Conservation (phyloP, 2,113 vertebrate genomes). For the Psophia crepitans region DNA sequence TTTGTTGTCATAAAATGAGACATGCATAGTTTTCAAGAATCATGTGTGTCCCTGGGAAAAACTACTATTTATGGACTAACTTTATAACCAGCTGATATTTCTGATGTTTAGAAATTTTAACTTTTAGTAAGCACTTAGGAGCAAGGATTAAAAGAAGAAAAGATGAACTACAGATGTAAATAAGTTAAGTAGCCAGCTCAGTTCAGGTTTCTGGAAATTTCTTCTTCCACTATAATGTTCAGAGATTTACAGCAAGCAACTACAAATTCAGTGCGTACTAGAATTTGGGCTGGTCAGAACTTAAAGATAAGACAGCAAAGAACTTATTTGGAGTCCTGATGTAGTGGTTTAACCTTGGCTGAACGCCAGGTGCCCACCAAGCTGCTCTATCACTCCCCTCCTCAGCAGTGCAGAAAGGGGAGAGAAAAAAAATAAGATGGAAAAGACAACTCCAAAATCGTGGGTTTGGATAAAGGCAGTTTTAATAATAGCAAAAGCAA, state of each 20-base stretch:
- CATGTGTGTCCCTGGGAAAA: not conserved
- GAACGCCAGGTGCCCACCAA: no score
- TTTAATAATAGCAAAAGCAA: no score
- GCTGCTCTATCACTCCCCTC: no score
- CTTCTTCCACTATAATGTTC: not conserved
- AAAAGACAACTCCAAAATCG: no score
- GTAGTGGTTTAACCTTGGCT: no score
- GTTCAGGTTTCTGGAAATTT: not conserved
- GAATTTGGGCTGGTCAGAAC: not conserved
- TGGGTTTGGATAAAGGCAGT: no score
- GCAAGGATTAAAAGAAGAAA: not conserved
- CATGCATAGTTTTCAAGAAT: not conserved
- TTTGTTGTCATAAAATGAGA: not conserved
- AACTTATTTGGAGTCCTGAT: not conserved
- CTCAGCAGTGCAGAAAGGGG: no score
- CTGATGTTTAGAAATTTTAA: not conserved
- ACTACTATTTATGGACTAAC: not conserved
- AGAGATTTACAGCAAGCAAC: not conserved
- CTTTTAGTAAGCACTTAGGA: not conserved
- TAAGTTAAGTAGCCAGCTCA: not conserved
- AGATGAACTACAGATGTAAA: not conserved
- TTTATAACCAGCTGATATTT: not conserved
- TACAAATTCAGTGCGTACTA: not conserved
- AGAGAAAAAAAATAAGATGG: no score
- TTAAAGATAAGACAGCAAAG: not conserved